Conservation (phyloP, 2,113 vertebrate species). For the Perca schrenkii region DNA sequence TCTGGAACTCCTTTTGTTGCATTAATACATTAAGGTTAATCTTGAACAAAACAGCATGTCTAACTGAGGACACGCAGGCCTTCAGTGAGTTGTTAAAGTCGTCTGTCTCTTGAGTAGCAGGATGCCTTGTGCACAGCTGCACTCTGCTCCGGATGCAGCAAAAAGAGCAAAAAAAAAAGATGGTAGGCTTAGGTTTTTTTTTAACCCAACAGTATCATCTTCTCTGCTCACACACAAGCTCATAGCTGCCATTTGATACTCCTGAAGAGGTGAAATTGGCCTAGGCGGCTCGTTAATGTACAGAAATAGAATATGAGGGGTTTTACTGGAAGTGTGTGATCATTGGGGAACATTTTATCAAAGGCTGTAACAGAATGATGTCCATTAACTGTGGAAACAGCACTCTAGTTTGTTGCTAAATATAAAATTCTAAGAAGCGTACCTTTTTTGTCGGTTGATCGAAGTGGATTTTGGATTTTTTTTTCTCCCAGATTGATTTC, state of each 20-base stretch:
- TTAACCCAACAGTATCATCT: constrained; percentile 51
- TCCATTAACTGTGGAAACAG: constrained; percentile 18
- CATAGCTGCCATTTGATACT: constrained; percentile 72
- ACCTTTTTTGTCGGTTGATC: neutral
- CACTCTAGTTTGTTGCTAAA: constrained; percentile 13
- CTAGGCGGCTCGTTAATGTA: constrained; percentile 63
- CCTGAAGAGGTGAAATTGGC: constrained; percentile 56
- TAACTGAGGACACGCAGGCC: constrained; percentile 40
- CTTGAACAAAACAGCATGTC: constrained; percentile 41
- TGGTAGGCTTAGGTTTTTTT: constrained; percentile 11
- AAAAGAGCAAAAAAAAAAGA: constrained; percentile 45
- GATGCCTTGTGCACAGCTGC: constrained; percentile 84
- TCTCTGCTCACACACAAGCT: constrained; percentile 60
- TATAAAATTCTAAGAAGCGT: constrained; percentile 14
- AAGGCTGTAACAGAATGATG: constrained; percentile 13
- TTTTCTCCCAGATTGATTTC: neutral
- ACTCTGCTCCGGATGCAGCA: constrained; percentile 85
- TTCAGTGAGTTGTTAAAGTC: constrained; percentile 53
- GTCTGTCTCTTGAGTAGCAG: constrained; percentile 71
- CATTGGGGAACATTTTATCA: constrained; percentile 56
- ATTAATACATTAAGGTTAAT: constrained; percentile 43
- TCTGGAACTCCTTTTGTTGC: constrained; percentile 3
- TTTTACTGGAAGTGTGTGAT: constrained; percentile 75
- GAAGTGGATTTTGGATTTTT: constrained; percentile 18
- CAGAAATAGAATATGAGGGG: constrained; percentile 70